A percentile compares a stretch with the other conserved stretches of the same genome.
phyloP scores from a whole-genome alignment of 1,140 invertebrate species.

The Platorchestia sp. region DNA sequence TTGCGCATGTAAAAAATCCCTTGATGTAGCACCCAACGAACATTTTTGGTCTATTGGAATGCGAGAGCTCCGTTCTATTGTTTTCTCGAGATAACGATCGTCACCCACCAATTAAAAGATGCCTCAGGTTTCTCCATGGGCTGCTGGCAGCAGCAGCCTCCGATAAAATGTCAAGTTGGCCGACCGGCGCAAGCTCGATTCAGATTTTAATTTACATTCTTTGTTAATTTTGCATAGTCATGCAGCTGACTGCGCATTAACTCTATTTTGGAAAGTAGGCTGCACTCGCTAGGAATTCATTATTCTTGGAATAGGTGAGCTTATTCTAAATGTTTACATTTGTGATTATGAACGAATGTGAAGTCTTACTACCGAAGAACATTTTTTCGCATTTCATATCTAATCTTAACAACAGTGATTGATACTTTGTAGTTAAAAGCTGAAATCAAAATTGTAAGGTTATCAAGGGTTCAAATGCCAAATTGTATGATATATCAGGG shows the following conservation, averaged over 20 bases:
- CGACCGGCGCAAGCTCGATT: not conserved
- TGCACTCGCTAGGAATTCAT: not conserved
- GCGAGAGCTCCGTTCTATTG: not conserved
- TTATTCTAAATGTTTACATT: not conserved
- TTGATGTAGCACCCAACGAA: not conserved
- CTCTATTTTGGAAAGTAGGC: not conserved
- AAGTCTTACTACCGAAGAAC: not conserved
- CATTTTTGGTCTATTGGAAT: not conserved
- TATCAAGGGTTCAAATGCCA: too few species aligned
- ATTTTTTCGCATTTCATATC: not conserved
- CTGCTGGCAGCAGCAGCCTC: not conserved
- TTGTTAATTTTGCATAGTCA: not conserved
- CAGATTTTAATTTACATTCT: not conserved
- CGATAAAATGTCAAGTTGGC: not conserved
- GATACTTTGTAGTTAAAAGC: not conserved
- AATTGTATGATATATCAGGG: too few species aligned
- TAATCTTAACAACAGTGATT: not conserved
- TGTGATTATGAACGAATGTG: not conserved
- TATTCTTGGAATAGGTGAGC: not conserved
- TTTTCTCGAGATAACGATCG: not conserved
- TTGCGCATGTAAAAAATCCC: not conserved
- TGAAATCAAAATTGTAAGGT: not conserved
- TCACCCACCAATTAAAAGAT: slow-evolving; percentile 1
- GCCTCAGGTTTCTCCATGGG: not conserved
- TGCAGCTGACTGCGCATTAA: not conserved